These are phyloP conservation scores for Muricea muricata DNA, from an alignment of 92 coral and sea anemone species.

Conservation along the genomic window DNA sequence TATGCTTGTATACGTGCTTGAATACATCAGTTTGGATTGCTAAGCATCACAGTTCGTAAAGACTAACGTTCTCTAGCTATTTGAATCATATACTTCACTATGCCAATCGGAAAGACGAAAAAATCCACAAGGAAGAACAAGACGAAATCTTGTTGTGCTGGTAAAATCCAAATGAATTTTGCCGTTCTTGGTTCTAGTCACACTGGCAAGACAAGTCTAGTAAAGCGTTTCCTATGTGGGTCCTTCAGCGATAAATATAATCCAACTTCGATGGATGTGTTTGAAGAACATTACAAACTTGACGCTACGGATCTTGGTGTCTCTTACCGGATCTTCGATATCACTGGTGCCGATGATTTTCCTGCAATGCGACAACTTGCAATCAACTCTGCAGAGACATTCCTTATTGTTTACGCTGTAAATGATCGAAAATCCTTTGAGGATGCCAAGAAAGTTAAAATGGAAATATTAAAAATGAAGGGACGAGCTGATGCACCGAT, in stretches of 20 bases:
- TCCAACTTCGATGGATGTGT: slow-evolving; percentile 89
- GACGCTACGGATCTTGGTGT: slow-evolving; percentile 80
- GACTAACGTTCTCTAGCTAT: too few species aligned
- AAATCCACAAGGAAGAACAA: slow-evolving; percentile 11
- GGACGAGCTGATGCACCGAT: slow-evolving; percentile 74
- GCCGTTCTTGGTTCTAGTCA: slow-evolving; percentile 94
- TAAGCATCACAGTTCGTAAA: too few species aligned
- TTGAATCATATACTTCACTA: neutral
- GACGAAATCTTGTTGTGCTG: neutral
- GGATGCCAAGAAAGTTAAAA: slow-evolving; percentile 72
- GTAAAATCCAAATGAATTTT: slow-evolving; percentile 34
- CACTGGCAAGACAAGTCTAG: slow-evolving; percentile 86
- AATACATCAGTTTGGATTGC: neutral
- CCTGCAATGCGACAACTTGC: slow-evolving; percentile 96
- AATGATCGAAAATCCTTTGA: slow-evolving; percentile 75
- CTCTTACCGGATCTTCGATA: slow-evolving; percentile 81
- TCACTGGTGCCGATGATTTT: slow-evolving; percentile 89
- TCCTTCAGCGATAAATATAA: slow-evolving; percentile 72
- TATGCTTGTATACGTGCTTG: neutral
- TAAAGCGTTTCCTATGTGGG: slow-evolving; percentile 70
- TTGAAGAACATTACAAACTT: slow-evolving; percentile 52
- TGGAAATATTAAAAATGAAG: slow-evolving; percentile 78
- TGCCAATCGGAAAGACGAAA: slow-evolving; percentile 13
- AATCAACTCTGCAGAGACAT: slow-evolving; percentile 83
- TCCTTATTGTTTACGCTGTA: slow-evolving; percentile 84